Percentiles rank a stretch among this genome's conserved stretches.
These are phyloP conservation scores for Rhineura floridana DNA, from an alignment of 2,113 vertebrate species.

Conservation along the genomic window DNA sequence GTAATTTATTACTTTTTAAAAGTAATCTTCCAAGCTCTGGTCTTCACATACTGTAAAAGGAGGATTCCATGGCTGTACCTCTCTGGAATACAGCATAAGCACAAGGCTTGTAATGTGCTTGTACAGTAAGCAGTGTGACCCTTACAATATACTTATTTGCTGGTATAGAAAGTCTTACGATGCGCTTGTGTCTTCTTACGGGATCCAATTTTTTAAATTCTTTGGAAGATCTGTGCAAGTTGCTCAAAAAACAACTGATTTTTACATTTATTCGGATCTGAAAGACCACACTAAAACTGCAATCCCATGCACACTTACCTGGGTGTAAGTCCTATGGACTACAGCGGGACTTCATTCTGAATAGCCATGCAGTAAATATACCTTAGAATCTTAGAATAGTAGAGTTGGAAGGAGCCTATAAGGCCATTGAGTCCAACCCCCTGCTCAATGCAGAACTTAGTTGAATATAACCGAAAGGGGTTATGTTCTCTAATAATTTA, in stretches of 20 bases:
- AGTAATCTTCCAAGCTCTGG: no score
- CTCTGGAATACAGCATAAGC: background rate
- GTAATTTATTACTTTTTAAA: no score
- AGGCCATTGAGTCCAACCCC: no score
- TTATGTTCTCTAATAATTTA: no score
- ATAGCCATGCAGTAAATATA: background rate
- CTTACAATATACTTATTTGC: background rate
- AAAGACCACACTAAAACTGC: background rate
- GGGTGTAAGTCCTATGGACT: background rate
- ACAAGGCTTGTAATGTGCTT: background rate
- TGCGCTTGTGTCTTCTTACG: background rate
- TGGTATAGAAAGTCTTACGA: background rate
- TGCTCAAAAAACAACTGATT: background rate
- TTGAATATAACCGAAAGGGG: no score
- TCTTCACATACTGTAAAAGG: conserved; percentile 13
- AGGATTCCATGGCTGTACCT: background rate
- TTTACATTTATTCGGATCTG: background rate
- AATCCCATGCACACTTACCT: background rate
- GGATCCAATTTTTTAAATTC: background rate
- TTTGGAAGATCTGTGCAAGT: background rate
- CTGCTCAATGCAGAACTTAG: no score
- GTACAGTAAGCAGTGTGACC: background rate
- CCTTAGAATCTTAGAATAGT: no score
- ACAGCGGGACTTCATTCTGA: background rate
- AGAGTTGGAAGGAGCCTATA: no score